Evolutionary conservation across 2,797 vertebrate genomes (phyloP).

Genomic region (Gymnothorax reevesii): DNA sequence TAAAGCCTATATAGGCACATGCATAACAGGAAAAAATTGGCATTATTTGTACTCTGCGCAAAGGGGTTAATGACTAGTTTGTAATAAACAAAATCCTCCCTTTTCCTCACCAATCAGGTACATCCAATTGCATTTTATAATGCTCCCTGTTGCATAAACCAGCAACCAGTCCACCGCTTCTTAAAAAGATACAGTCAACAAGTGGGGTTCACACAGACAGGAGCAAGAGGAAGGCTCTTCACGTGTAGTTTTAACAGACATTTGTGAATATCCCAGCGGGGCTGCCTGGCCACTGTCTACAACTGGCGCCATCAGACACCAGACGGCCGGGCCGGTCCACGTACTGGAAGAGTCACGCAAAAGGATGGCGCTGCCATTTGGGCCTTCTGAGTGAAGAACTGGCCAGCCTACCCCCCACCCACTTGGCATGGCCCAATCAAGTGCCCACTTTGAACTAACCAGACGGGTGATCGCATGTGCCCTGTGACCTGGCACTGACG

Average conservation of each 20-base stretch:
- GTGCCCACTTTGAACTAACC: slow-evolving; percentile 79
- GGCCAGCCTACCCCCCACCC: slow-evolving; percentile 64
- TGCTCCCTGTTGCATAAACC: not conserved
- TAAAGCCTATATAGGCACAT: no score
- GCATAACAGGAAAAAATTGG: no score
- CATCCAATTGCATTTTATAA: not conserved
- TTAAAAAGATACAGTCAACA: not conserved
- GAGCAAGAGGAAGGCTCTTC: not conserved
- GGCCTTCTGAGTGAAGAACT: slow-evolving; percentile 91
- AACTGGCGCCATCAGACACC: not conserved
- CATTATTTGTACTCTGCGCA: slow-evolving; percentile 57
- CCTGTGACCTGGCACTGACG: slow-evolving; percentile 88
- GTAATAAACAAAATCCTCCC: slow-evolving; percentile 59
- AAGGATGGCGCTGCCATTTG: slow-evolving; percentile 63
- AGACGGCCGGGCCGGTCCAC: not conserved
- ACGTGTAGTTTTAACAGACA: not conserved
- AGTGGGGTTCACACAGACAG: not conserved
- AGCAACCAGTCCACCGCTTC: not conserved
- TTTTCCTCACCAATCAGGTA: not conserved
- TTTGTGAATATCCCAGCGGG: not conserved
- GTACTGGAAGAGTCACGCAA: not conserved
- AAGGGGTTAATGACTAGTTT: slow-evolving; percentile 98
- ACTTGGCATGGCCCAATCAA: slow-evolving; percentile 84
- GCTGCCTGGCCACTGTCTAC: not conserved
- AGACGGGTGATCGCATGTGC: slow-evolving; percentile 89